Base-by-base conservation (phyloP, 2,797 vertebrate genomes). In the Sciaenops ocellatus region DNA sequence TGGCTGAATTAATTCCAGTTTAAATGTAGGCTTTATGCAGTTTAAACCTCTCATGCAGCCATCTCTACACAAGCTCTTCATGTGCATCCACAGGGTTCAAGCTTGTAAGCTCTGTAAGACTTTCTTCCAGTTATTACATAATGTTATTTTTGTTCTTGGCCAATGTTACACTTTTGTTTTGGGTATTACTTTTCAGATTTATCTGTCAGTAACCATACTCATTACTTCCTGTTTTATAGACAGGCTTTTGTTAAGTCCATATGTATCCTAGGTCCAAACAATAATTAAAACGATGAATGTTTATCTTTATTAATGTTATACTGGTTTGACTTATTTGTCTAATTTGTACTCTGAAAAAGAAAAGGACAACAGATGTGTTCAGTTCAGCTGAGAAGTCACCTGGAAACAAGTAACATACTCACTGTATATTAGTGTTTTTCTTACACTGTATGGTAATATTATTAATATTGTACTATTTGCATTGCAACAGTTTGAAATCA, bases 21-120 rank as follows among this genome's bases (percentile, higher is more conserved):
- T 47, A 56, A 76, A 62, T 66, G 16, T 18, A 47, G 12, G 18
- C 34, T 42, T 69, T 52, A 56, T 55, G 15, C 34, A 52, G 12
- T 41, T 47, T 26, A 16, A 62, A 56, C 28, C 6, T 50, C 55
- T 69, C 48, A 48, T 15, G 24, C 44, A 59, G 26, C 17, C 9
- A 69, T 47, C 28, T 60, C 17, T 50, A 28, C 30, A 44, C 11
- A 64, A 4, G 22, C 9, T 20, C 51, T 68, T 12, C 6, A 7
- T 34, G 22, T 22, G 28, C 46, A 59, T 41, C 24, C 18, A 12
- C 16, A 54, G 46, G 22, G 10, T 38, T 69, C 24, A 30, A 38
- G n/a, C n/a, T n/a, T n/a, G n/a, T n/a, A n/a, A n/a, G n/a, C n/a
- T 34, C 18, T 54, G n/a, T 38, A 41, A 42, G 46, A 48, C 28